phyloP scores from a whole-genome alignment of 2,113 vertebrate species.

The Ifrita kowaldi region DNA sequence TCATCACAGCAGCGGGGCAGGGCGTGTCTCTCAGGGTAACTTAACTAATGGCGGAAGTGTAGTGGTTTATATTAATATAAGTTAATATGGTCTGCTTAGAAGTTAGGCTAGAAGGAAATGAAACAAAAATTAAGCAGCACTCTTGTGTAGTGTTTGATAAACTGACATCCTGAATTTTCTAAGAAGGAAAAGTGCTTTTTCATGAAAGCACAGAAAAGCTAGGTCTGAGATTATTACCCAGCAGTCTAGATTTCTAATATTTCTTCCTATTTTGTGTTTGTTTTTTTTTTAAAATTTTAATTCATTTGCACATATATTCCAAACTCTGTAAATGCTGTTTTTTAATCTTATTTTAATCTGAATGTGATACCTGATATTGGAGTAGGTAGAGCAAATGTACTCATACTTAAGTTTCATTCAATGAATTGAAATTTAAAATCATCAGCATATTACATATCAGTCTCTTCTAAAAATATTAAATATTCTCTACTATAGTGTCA shows the following conservation, averaged over 20 bases:
- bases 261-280: background rate
- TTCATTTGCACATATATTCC: background rate
- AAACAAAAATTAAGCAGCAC: background rate
- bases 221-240: background rate
- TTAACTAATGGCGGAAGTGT: background rate
- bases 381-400: background rate
- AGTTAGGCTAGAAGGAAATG: background rate
- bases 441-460: background rate
- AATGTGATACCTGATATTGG: background rate
- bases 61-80: background rate
- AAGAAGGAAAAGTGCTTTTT: background rate
- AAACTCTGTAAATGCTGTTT: background rate
- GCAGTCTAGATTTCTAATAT: background rate
- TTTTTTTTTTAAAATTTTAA: background rate
- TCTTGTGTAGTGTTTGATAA: background rate
- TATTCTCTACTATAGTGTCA: background rate
- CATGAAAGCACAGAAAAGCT: background rate
- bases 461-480: background rate
- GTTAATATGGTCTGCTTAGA: background rate
- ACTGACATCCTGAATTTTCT: background rate
- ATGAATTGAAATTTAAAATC: background rate
- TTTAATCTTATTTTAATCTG: background rate
- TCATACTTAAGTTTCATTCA: background rate
- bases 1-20: background rate
- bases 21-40: background rate